These are phyloP conservation scores for Artibeus lituratus DNA, from an alignment of 2,797 vertebrate genomes.

Conservation along the genomic window DNA sequence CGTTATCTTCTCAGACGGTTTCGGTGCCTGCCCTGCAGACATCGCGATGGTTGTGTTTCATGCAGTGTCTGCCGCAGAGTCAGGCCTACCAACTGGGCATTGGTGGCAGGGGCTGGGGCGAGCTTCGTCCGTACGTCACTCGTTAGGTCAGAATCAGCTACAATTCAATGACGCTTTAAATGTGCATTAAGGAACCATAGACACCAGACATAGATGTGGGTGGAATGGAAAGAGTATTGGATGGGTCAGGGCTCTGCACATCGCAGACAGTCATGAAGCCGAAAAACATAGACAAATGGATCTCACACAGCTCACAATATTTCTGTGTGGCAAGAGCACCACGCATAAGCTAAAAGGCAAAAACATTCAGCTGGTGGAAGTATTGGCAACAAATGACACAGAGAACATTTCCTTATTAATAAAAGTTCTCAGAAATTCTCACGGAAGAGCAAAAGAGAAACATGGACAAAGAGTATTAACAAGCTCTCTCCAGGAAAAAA, in stretches of 20 bases:
- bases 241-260: background rate
- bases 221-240: background rate
- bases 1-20: background rate
- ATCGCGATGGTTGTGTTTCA: background rate
- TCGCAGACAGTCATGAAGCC: background rate
- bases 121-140: background rate
- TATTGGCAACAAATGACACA: background rate
- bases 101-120: background rate
- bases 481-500: background rate
- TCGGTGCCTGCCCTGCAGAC: background rate
- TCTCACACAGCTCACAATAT: background rate
- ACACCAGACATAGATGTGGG: background rate
- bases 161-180: background rate
- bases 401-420: background rate
- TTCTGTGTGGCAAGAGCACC: background rate
- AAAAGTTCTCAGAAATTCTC: background rate
- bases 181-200: background rate
- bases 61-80: background rate
- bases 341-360: background rate
- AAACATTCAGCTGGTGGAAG: background rate
- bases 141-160: background rate
- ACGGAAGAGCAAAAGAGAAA: background rate
- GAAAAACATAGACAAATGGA: background rate
- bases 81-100: background rate
- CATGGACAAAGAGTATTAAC: background rate